Evolutionary conservation across 1,140 invertebrate species (phyloP).

Genomic region (Galendromus occidentalis): DNA sequence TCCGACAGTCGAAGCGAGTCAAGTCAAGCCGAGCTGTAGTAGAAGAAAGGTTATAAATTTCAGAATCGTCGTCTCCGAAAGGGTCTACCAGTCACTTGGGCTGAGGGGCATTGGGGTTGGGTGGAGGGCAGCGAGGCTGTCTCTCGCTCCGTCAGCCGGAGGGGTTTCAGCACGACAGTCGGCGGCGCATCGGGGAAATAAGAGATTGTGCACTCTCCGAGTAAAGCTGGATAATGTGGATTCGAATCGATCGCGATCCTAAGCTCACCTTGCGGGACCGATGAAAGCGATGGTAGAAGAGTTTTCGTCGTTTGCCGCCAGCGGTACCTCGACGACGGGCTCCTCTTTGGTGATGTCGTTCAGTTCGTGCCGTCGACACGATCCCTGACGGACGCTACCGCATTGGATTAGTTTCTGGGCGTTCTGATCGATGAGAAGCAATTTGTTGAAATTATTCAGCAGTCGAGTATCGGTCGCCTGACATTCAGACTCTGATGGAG

Average conservation of each 20-base stretch:
- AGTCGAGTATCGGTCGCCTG: slow-evolving; percentile 40
- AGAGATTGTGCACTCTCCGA: no score
- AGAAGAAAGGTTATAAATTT: no score
- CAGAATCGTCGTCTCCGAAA: no score
- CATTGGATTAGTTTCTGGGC: slow-evolving; percentile 61
- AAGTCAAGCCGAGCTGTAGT: no score
- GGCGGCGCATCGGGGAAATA: no score
- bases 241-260: slow-evolving; percentile 33
- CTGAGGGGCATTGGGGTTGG: no score
- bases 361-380: slow-evolving; percentile 63
- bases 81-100: no score
- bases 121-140: no score
- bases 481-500: slow-evolving; percentile 51
- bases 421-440: slow-evolving; percentile 63
- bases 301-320: slow-evolving; percentile 75
- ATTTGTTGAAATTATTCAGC: slow-evolving; percentile 74
- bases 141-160: no score
- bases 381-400: slow-evolving; percentile 64
- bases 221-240: no score
- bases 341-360: slow-evolving; percentile 53
- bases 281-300: slow-evolving; percentile 85
- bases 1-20: no score
- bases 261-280: slow-evolving; percentile 59
- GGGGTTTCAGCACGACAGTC: no score
- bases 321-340: slow-evolving; percentile 49